Base-by-base conservation (phyloP, 35 echinoderm and acorn worm genomes). In the Diadema setosum region DNA sequence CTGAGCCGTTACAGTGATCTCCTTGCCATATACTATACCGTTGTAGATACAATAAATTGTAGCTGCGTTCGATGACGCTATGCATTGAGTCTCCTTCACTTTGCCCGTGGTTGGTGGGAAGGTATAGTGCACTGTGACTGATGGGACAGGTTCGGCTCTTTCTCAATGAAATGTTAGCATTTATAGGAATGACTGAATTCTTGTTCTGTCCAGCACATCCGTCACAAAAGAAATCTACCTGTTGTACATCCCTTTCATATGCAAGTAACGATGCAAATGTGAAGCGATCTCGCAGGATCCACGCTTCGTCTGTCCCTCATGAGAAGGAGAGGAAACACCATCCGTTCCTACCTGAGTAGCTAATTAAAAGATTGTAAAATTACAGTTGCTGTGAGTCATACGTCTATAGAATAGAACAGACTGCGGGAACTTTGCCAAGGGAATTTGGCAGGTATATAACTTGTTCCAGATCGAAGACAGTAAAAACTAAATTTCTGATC, bases 351-450 rank as follows among this genome's bases (percentile, higher is more conserved):
- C 33, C n/a, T 42, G 82, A 25, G 17, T 90, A 14, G 42, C 82
- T 20, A 94, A 44, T 39, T 94, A 87, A 69, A 82, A 94, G n/a
- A 94, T 64, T 81, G 92, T 94, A 20, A 94, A 94, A 39, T 94
- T 90, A 58, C 57, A 94, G 70, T 87, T 44, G 81, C n/a, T 88
- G 46, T n/a, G n/a, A n/a, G n/a, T n/a, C n/a, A n/a, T n/a, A n/a
- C n/a, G n/a, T n/a, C n/a, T n/a, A n/a, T n/a, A n/a, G n/a, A n/a
- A n/a, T n/a, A n/a, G n/a, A n/a, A n/a, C n/a, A n/a, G n/a, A n/a
- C n/a, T n/a, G n/a, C n/a, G n/a, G n/a, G n/a, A n/a, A n/a, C n/a
- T n/a, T n/a, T n/a, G n/a, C n/a, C n/a, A n/a, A n/a, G n/a, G n/a
- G n/a, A n/a, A n/a, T n/a, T n/a, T n/a, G n/a, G n/a, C n/a, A n/a